Base-by-base conservation (phyloP, 2,113 vertebrate genomes). In the Hoplias malabaricus region DNA sequence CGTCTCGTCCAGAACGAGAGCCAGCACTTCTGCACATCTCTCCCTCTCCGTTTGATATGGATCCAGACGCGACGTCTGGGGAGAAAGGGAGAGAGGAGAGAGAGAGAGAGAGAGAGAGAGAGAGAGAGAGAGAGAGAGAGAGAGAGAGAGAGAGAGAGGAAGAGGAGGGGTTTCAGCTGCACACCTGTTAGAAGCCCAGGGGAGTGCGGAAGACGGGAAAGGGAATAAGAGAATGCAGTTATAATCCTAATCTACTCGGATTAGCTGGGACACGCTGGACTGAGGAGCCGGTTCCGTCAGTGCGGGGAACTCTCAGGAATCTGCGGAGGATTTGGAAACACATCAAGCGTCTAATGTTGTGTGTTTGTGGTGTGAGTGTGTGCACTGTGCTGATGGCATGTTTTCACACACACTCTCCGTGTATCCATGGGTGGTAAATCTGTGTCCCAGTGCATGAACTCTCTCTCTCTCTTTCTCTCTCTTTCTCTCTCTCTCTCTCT, bases 351-450 rank as follows among this genome's bases (percentile, higher is more conserved):
- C 21, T 75, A 66, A 75, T 59, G 53, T 74, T 56, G 5, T 29
- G 33, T 72, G 34, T 43, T 2, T 43, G 25, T 73, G 54, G 61
- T 75, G 14, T 65, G 43, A 38, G 73, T 54, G 43, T 54, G 62
- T 68, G 34, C 7, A 5, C 4, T 21, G 61, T 34, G 70, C 43
- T 54, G 54, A 75, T 63, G 46, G 40, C 87, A 86, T 89, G 83
- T 85, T 79, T 82, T n/a, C n/a, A n/a, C 80, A 67, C 61, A 81
- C 59, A 63, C 82, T 71, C 83, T 83, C 81, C 82, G 79, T 36
- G 73, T 86, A 89, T 80, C 85, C 82, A 87, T 88, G 90, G 90
- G 91, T 91, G 91, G 91, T 88, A 90, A 86, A 86, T 86, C 85
- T 84, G 77, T 56, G 54, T 79, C 79, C 75, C 78, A 77, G 69